A percentile compares a stretch with the other conserved stretches of the same genome.
Conservation (phyloP, 1,140 invertebrate genomes). For the Nasonia giraulti region DNA sequence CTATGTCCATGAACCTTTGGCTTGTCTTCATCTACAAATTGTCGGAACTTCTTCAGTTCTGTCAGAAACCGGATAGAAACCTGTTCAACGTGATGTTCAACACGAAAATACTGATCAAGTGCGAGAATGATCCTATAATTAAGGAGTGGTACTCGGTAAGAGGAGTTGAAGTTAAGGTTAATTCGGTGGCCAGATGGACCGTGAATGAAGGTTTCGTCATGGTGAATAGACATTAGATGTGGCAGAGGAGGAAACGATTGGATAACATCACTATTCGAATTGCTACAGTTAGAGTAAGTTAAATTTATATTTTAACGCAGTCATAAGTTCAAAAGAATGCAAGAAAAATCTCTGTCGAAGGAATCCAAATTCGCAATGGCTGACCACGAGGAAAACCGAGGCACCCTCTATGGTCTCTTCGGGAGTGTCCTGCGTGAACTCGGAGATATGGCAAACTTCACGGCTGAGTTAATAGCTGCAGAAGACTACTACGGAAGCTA, state of each 20-base stretch:
- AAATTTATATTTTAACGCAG: not conserved
- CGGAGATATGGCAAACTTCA: not conserved
- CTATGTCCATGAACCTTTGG: conserved; percentile 28
- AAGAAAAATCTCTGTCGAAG: not conserved
- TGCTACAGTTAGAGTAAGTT: conserved; percentile 36
- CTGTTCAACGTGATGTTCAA: conserved; percentile 33
- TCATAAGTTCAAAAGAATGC: not conserved
- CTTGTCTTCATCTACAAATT: conserved; percentile 30
- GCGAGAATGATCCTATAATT: conserved; percentile 14
- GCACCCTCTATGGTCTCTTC: conserved; percentile 16
- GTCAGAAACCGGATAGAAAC: conserved; percentile 18
- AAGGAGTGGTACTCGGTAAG: conserved; percentile 34
- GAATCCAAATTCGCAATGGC: not conserved
- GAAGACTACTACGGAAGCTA: conserved; percentile 18
- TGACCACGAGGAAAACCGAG: not conserved
- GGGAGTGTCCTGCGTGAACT: conserved; percentile 27
- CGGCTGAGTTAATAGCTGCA: not conserved
- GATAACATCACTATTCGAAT: conserved; percentile 10
- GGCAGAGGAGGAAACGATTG: not conserved
- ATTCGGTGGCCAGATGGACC: conserved; percentile 11
- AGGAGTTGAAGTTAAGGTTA: not conserved
- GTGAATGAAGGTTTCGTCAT: not conserved
- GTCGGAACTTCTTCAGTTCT: conserved; percentile 16
- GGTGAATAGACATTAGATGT: not conserved
- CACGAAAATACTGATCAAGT: conserved; percentile 35